These are phyloP conservation scores for Plemyria rubiginata DNA, from an alignment of 2,888 invertebrate species.

Conservation along the genomic window DNA sequence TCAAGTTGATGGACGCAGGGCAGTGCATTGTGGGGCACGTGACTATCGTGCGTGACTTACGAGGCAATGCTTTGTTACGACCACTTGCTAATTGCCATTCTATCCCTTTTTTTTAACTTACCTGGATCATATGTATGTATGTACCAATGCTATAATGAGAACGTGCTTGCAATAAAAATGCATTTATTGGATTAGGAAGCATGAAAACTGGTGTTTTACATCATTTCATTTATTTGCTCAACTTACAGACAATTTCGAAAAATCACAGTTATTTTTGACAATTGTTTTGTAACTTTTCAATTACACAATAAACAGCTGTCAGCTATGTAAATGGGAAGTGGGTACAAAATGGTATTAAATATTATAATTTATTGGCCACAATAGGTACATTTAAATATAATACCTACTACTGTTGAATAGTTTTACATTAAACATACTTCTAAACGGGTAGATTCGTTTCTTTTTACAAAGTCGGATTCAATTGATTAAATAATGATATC, in stretches of 20 bases:
- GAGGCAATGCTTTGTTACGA: no score
- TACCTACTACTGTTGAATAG: slow-evolving; percentile 69
- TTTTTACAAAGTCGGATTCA: slow-evolving; percentile 54
- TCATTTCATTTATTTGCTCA: slow-evolving; percentile 84
- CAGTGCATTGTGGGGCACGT: no score
- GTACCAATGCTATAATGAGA: no score
- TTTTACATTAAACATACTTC: slow-evolving; percentile 64
- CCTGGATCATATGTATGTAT: no score
- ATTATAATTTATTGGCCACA: slow-evolving; percentile 82
- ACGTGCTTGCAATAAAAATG: neutral
- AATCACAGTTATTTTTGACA: slow-evolving; percentile 85
- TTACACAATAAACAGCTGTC: slow-evolving; percentile 75
- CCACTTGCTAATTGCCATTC: no score
- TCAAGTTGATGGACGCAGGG: no score
- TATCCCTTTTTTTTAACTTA: no score
- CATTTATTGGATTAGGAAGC: slow-evolving; percentile 2
- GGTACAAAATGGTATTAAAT: slow-evolving; percentile 84
- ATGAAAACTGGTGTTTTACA: slow-evolving; percentile 46
- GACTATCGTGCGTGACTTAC: no score
- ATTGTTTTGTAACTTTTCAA: slow-evolving; percentile 77
- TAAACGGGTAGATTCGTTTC: slow-evolving; percentile 59
- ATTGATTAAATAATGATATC: slow-evolving; percentile 38
- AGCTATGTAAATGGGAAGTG: slow-evolving; percentile 79
- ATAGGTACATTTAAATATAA: slow-evolving; percentile 69
- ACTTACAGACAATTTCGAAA: slow-evolving; percentile 85